A percentile compares a stretch with the other conserved stretches of the same genome.
Evolutionary conservation across 1,140 invertebrate species (phyloP).

Genomic region (Heliconius melpomene): DNA sequence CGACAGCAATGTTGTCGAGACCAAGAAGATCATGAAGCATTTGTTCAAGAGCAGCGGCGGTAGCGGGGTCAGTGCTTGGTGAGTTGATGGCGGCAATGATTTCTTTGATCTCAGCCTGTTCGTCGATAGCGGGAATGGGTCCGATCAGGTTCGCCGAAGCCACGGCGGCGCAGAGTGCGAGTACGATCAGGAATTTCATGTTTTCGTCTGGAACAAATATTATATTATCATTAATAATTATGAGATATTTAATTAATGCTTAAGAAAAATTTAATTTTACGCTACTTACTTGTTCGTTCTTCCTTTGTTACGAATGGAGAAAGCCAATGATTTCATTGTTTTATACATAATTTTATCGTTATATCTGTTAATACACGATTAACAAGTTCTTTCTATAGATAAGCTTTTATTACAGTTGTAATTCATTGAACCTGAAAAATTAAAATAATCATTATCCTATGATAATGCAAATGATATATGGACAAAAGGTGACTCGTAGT

Average conservation of each 20-base stretch:
- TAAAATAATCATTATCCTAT: too few species aligned
- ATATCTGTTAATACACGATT: not conserved
- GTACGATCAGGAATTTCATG: slow-evolving; percentile 64
- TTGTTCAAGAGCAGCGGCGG: slow-evolving; percentile 56
- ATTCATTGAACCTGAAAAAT: not conserved
- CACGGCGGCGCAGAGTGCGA: slow-evolving; percentile 56
- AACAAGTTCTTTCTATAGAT: not conserved
- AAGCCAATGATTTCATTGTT: not conserved
- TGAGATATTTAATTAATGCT: not conserved
- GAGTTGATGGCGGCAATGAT: slow-evolving; percentile 63
- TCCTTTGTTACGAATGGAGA: not conserved
- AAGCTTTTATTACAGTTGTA: not conserved
- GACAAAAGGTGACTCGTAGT: too few species aligned
- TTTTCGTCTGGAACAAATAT: not conserved
- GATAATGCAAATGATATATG: too few species aligned
- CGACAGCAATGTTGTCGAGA: not conserved
- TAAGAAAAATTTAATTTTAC: not conserved
- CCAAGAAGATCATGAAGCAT: slow-evolving; percentile 53
- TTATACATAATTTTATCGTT: slow-evolving; percentile 3
- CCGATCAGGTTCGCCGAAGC: slow-evolving; percentile 51
- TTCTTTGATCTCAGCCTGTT: slow-evolving; percentile 49
- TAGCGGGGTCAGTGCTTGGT: slow-evolving; percentile 65
- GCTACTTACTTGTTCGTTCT: not conserved
- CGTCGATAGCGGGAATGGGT: slow-evolving; percentile 31
- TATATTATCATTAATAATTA: not conserved